Evolutionary conservation across 2,113 vertebrate species (phyloP), one percentile per base, ranked within the genome.

Genomic region (Smithornis capensis): DNA sequence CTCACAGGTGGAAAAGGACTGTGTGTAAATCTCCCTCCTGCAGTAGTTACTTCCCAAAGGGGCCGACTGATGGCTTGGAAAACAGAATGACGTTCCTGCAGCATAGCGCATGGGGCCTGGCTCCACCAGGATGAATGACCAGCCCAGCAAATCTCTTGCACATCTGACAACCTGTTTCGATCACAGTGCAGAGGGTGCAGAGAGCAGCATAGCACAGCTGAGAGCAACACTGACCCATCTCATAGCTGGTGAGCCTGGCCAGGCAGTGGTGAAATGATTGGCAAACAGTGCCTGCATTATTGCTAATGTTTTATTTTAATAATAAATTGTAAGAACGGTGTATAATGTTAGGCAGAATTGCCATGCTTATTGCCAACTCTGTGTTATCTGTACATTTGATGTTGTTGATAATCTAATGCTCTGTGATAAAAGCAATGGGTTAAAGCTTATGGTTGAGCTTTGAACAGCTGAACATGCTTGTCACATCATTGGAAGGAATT

Each of bases 201-300:
- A 3, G 42, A 40, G 1, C 19, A 23, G 17, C 23, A 6, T 10
- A 50, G 56, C 12, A 11, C 42, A 55, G 59, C 49, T 22, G 33
- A 19, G 70, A 76, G 89, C n/a, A 31, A 13, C 6, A 16, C n/a
- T 4, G 14, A 38, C 33, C 45, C 9, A 4, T 35, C 16, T 59
- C 69, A 15, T 0, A 0, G 45, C 45, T 17, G 9, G 23, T 1
- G 6, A 91, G 42, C 35, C 56, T 62, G 21, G 2, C 33, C 47
- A 35, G 35, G 49, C 57, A 50, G 38, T 23, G 28, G 18, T 10
- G 6, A 15, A 49, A 28, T 31, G 70, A 45, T 3, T 16, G 71
- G 29, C 55, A 74, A 69, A 57, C 37, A 65, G 33, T 5, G 28
- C 25, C 70, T 47, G 38, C n/a, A 4, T 44, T 35, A 25, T 33